A percentile compares a stretch with the other conserved stretches of the same genome.
These are phyloP conservation scores for Sapayoa aenigma DNA, from an alignment of 2,113 vertebrate genomes.

Conservation along the genomic window DNA sequence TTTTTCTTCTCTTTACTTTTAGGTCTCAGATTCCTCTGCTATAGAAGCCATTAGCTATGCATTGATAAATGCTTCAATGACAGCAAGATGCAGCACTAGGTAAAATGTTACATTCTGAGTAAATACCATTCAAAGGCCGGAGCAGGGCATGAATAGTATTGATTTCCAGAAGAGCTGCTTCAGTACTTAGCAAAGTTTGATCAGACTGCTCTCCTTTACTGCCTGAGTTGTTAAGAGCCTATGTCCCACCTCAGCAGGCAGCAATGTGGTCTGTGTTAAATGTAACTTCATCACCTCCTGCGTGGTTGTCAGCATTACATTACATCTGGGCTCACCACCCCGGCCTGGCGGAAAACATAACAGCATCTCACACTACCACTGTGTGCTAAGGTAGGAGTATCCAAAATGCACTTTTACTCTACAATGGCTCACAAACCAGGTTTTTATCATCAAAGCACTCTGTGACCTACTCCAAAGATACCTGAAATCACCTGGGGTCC, in stretches of 20 bases:
- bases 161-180: constrained; percentile 49
- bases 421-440: not conserved
- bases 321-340: not conserved
- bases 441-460: not conserved
- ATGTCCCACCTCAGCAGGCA: not conserved
- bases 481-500: not conserved
- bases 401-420: not conserved
- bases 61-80: constrained; percentile 44
- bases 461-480: not conserved
- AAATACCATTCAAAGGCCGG: constrained; percentile 56
- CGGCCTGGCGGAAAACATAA: not conserved
- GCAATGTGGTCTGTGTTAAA: not conserved
- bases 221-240: not conserved
- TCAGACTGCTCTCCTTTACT: not conserved
- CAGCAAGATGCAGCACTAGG: constrained; percentile 35
- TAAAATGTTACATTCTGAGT: constrained; percentile 38
- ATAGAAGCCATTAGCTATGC: constrained; percentile 3
- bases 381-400: not conserved
- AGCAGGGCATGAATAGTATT: constrained; percentile 23
- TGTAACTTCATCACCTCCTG: not conserved
- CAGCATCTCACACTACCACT: not conserved
- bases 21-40: not conserved
- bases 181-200: constrained; percentile 20
- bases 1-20: not conserved
- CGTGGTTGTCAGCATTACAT: not conserved